phyloP scores from a whole-genome alignment of 2,888 invertebrate species.

The Apeira syringaria region DNA sequence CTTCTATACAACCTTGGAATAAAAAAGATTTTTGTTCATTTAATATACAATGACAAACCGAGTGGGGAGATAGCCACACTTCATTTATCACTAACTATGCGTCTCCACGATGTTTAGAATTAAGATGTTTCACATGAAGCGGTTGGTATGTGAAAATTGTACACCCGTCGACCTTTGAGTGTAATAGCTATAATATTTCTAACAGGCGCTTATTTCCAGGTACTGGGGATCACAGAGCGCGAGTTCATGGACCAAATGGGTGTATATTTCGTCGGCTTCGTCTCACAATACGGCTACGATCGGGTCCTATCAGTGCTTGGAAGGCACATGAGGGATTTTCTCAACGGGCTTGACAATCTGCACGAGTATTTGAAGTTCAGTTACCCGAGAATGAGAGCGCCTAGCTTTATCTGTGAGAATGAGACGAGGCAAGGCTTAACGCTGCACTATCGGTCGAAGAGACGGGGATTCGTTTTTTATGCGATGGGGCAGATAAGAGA shows the following conservation, averaged over 20 bases:
- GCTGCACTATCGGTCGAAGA: slow-evolving; percentile 95
- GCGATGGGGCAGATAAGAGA: slow-evolving; percentile 98
- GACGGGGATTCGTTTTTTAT: slow-evolving; percentile 97
- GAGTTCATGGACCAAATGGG: slow-evolving; percentile 98
- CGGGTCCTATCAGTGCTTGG: slow-evolving; percentile 94
- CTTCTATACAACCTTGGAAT: no score
- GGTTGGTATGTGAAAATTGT: not conserved
- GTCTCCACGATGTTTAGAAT: no score
- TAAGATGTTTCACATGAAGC: no score
- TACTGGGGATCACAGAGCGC: slow-evolving; percentile 92
- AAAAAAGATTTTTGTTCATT: no score
- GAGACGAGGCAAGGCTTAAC: slow-evolving; percentile 96
- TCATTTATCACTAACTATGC: no score
- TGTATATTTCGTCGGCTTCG: slow-evolving; percentile 95
- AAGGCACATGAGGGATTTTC: slow-evolving; percentile 96
- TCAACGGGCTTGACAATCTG: slow-evolving; percentile 97
- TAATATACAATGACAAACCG: no score
- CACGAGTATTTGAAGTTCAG: slow-evolving; percentile 99
- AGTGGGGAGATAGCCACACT: no score
- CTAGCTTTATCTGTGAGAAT: slow-evolving; percentile 98
- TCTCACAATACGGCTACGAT: slow-evolving; percentile 97
- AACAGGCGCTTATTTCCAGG: slow-evolving; percentile 74
- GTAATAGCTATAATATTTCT: slow-evolving; percentile 5
- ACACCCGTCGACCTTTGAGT: no score
- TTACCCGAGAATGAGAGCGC: slow-evolving; percentile 94